Evolutionary conservation across 2,797 vertebrate genomes (phyloP).

Genomic region (Halcyon badia): DNA sequence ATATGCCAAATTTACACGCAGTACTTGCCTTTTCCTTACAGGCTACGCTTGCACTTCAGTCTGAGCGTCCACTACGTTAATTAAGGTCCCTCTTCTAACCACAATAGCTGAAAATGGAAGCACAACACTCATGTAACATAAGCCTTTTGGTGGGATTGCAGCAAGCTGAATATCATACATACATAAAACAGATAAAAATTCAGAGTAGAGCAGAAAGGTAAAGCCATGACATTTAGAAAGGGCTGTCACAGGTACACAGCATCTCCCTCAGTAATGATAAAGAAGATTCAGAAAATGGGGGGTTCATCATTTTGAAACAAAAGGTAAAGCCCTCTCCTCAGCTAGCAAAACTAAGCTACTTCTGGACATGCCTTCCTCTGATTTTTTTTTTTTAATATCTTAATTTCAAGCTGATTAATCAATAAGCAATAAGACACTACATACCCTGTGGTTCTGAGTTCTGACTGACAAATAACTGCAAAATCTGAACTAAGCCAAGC

Average conservation of each 20-base stretch:
- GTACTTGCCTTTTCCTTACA: slow-evolving; percentile 17
- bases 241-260: background rate
- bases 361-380: background rate
- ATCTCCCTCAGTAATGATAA: background rate
- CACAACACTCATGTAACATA: background rate
- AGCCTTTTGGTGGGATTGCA: background rate
- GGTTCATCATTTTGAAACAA: background rate
- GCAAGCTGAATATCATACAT: background rate
- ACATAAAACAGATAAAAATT: background rate
- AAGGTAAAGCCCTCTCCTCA: background rate
- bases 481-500: background rate
- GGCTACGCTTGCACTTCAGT: background rate
- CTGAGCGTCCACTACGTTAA: background rate
- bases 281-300: background rate
- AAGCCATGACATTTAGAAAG: background rate
- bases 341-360: background rate
- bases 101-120: background rate
- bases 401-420: background rate
- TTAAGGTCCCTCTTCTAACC: background rate
- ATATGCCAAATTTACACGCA: background rate
- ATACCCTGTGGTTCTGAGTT: fast-evolving
- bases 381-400: background rate
- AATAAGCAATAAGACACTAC: background rate
- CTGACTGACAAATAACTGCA: background rate
- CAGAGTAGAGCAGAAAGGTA: background rate